A percentile compares a stretch with the other conserved stretches of the same genome.
These are phyloP conservation scores for Eudyptes chrysolophus DNA, from an alignment of 2,113 vertebrate species.

Conservation along the genomic window DNA sequence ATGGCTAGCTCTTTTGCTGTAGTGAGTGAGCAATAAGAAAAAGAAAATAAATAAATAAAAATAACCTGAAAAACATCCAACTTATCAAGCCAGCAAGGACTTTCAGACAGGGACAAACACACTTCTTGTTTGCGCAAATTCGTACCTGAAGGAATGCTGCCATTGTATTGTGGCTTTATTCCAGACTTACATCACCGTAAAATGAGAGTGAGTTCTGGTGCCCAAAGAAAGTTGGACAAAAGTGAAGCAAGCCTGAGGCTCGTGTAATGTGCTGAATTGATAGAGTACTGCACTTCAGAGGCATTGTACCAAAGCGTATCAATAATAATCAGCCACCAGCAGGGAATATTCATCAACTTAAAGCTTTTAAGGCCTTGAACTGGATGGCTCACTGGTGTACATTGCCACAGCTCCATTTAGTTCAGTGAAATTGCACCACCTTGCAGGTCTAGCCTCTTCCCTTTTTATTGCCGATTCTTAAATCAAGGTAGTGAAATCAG, in stretches of 20 bases:
- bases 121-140: not conserved
- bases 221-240: not conserved
- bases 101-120: not conserved
- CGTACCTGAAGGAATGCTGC: not conserved
- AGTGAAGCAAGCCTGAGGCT: not conserved
- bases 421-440: not conserved
- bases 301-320: not conserved
- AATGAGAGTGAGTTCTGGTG: not conserved
- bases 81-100: not conserved
- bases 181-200: not conserved
- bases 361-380: not conserved
- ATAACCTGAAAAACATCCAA: not conserved
- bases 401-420: not conserved
- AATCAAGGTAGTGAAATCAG: not conserved
- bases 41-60: constrained; percentile 12
- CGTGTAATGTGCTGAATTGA: not conserved
- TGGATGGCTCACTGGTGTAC: not conserved
- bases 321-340: constrained; percentile 15
- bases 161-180: not conserved
- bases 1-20: not conserved
- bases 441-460: not conserved
- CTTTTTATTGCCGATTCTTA: not conserved
- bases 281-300: not conserved
- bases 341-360: not conserved
- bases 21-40: not conserved